Percentiles rank a stretch among this genome's conserved stretches.
These are phyloP conservation scores for Aleadryas rufinucha DNA, from an alignment of 2,113 vertebrate species.

Conservation along the genomic window DNA sequence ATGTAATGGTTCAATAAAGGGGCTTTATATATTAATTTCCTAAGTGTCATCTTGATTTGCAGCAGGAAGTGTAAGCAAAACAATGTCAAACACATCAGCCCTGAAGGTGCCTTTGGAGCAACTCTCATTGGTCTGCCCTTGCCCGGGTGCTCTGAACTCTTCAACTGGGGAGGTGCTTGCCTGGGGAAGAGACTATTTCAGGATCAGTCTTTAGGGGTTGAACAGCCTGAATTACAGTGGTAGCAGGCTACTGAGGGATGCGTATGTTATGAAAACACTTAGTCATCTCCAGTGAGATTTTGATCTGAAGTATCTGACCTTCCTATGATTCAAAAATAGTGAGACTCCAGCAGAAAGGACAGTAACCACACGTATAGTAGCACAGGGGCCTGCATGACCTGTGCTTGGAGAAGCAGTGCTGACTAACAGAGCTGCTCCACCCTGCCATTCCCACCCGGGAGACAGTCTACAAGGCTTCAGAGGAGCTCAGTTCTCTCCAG, in stretches of 20 bases:
- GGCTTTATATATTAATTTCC: slow-evolving; percentile 26
- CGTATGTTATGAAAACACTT: background rate
- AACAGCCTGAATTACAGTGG: background rate
- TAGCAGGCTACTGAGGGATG: background rate
- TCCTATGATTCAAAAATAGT: background rate
- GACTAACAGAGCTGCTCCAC: background rate
- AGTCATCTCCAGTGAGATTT: background rate
- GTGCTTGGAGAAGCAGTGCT: background rate
- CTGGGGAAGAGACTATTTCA: slow-evolving; percentile 16
- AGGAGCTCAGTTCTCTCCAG: background rate
- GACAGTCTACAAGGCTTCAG: background rate
- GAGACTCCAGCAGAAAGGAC: background rate
- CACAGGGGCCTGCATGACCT: accelerated
- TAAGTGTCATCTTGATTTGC: slow-evolving; percentile 2
- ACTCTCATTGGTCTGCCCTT: background rate
- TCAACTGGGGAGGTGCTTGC: background rate
- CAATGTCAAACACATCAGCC: background rate
- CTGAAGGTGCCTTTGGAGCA: background rate
- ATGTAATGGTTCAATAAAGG: background rate
- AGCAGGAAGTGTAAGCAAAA: background rate
- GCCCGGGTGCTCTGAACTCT: background rate
- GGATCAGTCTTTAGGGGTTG: background rate
- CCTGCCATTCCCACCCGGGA: background rate
- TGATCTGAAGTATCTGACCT: background rate
- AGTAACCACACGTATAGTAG: accelerated